Conservation (phyloP, 2,797 vertebrate genomes). For the Epinephelus awoara region DNA sequence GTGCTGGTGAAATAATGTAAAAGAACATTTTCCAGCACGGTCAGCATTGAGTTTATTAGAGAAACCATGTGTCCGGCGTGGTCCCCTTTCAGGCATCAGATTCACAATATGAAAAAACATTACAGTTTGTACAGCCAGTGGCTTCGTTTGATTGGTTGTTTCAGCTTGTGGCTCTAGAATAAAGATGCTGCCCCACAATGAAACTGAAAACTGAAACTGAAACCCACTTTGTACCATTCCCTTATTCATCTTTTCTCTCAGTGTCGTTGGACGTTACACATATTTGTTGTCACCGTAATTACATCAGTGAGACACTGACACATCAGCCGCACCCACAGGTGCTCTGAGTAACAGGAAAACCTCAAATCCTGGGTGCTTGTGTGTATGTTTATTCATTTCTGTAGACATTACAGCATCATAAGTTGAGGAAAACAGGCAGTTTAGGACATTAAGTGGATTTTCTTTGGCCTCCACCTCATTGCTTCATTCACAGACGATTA, state of each 20-base stretch:
- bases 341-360: constrained; percentile 61
- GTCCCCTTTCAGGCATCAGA: not conserved
- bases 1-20: not conserved
- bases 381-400: constrained; percentile 56
- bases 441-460: constrained; percentile 55
- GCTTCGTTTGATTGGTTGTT: not conserved
- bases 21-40: not conserved
- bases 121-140: not conserved
- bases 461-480: constrained; percentile 47
- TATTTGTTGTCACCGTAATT: constrained; percentile 62
- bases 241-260: constrained; percentile 7
- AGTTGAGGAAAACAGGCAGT: constrained; percentile 60
- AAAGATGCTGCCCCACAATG: not conserved
- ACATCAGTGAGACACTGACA: constrained; percentile 59
- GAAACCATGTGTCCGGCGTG: not conserved
- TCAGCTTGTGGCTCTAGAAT: not conserved
- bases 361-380: constrained; percentile 20
- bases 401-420: constrained; percentile 78
- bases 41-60: not conserved
- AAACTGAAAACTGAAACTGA: too few species aligned
- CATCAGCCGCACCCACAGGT: constrained; percentile 58
- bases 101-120: not conserved
- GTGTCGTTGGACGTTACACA: constrained; percentile 27
- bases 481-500: constrained; percentile 62
- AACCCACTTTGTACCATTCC: not conserved